Base-by-base conservation (phyloP, 2,797 vertebrate species). In the Phalanger gymnotis region DNA sequence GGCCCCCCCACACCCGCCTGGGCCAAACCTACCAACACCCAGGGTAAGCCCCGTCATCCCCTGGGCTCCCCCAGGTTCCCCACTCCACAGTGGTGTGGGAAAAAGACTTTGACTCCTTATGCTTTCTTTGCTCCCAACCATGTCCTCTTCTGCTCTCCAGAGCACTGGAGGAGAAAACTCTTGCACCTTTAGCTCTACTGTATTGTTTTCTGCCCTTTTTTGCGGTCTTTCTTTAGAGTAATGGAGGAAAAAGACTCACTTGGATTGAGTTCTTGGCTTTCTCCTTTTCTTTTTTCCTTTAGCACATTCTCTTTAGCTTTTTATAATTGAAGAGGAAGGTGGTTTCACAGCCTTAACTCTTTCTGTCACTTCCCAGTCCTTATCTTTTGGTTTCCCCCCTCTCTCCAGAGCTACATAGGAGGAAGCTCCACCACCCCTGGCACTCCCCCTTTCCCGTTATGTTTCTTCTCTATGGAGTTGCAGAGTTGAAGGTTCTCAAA, bases 11-110 rank as follows among this genome's bases (percentile, higher is more conserved):
- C 97, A 92, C 97, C 98, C 90, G 98, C 98, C 53, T 94, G 97
- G 92, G 96, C 97, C 98, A 99, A 99, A 97, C 98, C 99, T 98
- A 99, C 99, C 99, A 98, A 99, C 99, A 99, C 99, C 96, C 99
- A 99, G 98, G 99, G 99, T 99, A 99, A 99, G 99, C 99, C 98
- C 98, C 98, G 97, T 94, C 93, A 96, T 96, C 95, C 28, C 25
- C 1, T 40, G 94, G 93, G 97, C 97, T 98, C 5, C 34, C 94
- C 96, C 94, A 94, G 96, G 98, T 98, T 87, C 94, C 95, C 53
- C 56, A 28, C 61, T 96, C 94, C 61, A 89, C 90, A 87, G 61
- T 58, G 55, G 95, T 92, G 92, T 94, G 91, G 92, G 96, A 95
- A 96, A 89, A 95, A 91, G 94, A 53, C 55, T 92, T 95, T 97